Evolutionary conservation across 1,140 invertebrate genomes (phyloP).

Genomic region (Pantala flavescens): DNA sequence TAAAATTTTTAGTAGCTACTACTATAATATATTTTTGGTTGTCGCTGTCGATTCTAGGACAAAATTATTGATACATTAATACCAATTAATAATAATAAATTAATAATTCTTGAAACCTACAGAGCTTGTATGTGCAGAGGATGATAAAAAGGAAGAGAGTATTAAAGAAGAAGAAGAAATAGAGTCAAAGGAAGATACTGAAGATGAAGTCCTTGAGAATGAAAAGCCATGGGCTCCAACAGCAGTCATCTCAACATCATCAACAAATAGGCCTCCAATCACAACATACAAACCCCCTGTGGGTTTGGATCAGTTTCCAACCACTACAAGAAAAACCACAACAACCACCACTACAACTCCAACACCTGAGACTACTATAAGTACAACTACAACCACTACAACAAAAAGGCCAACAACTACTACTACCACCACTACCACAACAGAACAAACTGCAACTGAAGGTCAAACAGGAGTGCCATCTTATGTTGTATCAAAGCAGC

Average conservation of each 20-base stretch:
- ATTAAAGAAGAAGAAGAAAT: neutral
- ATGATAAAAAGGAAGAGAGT: neutral
- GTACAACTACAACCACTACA: constrained; percentile 30
- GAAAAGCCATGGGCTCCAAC: constrained; percentile 8
- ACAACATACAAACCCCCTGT: constrained; percentile 28
- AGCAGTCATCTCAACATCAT: constrained; percentile 29
- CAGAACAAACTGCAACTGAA: constrained; percentile 28
- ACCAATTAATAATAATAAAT: too few species aligned
- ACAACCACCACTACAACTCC: constrained; percentile 25
- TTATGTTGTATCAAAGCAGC: neutral
- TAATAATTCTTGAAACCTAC: too few species aligned
- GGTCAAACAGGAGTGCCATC: constrained; percentile 12
- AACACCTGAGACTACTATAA: constrained; percentile 28
- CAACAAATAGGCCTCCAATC: constrained; percentile 26
- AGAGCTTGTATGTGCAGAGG: neutral
- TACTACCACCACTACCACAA: constrained; percentile 27
- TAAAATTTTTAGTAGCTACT: too few species aligned
- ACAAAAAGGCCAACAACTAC: constrained; percentile 29
- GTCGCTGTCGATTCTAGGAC: too few species aligned
- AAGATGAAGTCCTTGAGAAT: neutral
- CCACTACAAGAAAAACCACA: constrained; percentile 25
- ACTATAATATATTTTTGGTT: too few species aligned
- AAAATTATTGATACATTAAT: too few species aligned
- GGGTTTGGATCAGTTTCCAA: constrained; percentile 24
- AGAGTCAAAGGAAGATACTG: neutral